These are phyloP conservation scores for Gymnocheta viridis DNA, from an alignment of 2,888 invertebrate species.

Conservation along the genomic window DNA sequence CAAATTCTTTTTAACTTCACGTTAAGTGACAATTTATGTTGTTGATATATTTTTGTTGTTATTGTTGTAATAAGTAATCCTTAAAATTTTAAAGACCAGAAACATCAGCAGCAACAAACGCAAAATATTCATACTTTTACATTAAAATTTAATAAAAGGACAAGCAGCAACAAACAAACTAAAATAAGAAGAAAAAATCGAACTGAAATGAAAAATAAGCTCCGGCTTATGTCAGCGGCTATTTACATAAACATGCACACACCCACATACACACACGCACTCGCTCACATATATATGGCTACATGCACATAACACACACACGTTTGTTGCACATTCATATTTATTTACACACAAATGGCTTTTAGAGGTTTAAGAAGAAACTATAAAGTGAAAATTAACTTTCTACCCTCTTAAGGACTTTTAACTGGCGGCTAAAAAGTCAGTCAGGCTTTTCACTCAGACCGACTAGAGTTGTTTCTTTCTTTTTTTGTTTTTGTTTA, in stretches of 20 bases:
- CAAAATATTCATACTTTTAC: slow-evolving; percentile 31
- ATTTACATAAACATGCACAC: background rate
- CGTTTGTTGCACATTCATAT: background rate
- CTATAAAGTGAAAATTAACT: slow-evolving; percentile 58
- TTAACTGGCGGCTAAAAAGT: background rate
- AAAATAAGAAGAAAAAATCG: background rate
- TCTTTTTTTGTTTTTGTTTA: background rate
- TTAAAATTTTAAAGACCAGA: slow-evolving; percentile 38
- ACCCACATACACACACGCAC: background rate
- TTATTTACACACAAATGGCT: background rate
- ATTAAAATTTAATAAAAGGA: slow-evolving; percentile 60
- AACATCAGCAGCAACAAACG: slow-evolving; percentile 9
- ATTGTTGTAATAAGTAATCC: slow-evolving; percentile 49
- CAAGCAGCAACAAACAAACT: background rate
- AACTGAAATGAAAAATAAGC: slow-evolving; percentile 24
- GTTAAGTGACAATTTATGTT: slow-evolving; percentile 67
- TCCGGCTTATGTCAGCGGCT: slow-evolving; percentile 15
- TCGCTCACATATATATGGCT: background rate
- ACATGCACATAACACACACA: background rate
- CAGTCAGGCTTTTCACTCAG: background rate
- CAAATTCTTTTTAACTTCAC: slow-evolving; percentile 32
- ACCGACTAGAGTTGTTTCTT: background rate
- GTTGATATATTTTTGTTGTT: slow-evolving; percentile 33
- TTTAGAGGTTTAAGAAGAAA: slow-evolving; percentile 9
- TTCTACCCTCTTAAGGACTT: slow-evolving; percentile 29